A percentile compares a stretch with the other conserved stretches of the same genome.
Evolutionary conservation across 2,797 vertebrate species (phyloP).

Genomic region (Sciaenops ocellatus): DNA sequence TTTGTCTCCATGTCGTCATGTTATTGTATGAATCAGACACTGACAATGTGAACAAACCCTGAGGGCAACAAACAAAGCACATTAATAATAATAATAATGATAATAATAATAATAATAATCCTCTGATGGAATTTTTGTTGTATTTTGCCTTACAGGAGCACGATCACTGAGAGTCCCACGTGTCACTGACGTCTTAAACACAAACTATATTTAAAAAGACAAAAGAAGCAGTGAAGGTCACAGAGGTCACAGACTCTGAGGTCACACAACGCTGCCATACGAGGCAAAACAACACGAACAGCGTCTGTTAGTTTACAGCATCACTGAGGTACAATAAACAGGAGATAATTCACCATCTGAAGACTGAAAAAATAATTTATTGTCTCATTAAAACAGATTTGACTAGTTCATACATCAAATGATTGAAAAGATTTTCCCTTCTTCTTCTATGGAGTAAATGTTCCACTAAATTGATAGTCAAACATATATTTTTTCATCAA

Average conservation of each 20-base stretch:
- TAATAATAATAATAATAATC: background rate
- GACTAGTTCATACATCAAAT: constrained; percentile 61
- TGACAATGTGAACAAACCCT: background rate
- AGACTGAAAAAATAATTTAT: constrained; percentile 79
- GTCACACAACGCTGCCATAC: constrained; percentile 25
- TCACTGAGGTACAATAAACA: constrained; percentile 3
- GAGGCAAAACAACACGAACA: constrained; percentile 1
- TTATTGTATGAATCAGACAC: background rate
- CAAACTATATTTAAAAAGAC: background rate
- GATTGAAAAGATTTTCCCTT: constrained; percentile 68
- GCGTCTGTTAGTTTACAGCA: constrained; percentile 6
- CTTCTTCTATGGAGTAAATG: constrained; percentile 51
- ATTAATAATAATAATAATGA: no score
- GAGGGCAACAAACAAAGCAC: background rate
- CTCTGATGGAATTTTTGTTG: background rate
- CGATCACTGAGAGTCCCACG: background rate
- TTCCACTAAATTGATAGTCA: constrained; percentile 58
- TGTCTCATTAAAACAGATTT: constrained; percentile 64
- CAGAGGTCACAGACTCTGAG: constrained; percentile 33
- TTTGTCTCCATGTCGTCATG: background rate
- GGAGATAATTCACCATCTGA: constrained; percentile 31
- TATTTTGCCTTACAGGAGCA: background rate
- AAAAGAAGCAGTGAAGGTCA: constrained; percentile 4
- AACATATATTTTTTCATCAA: constrained; percentile 53
- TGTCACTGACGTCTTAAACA: no score